phyloP scores from a whole-genome alignment of 1,140 invertebrate genomes.

The Ptiloglossa arizonensis region DNA sequence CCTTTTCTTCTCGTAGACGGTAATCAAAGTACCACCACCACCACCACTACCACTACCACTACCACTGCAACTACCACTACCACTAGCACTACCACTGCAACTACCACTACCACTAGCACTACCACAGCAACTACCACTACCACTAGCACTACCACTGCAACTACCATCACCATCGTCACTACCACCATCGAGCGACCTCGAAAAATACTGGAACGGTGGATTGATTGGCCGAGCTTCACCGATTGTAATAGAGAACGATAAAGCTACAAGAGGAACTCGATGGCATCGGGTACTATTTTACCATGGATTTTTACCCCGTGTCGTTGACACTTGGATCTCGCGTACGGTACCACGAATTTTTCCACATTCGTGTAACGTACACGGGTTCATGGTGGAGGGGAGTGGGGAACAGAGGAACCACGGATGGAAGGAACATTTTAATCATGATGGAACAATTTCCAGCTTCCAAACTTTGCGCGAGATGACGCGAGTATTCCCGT shows the following conservation, averaged over 20 bases:
- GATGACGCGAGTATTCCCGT: background rate
- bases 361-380: background rate
- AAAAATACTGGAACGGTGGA: constrained; percentile 2
- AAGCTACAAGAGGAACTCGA: background rate
- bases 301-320: background rate
- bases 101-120: too few relatives aligned
- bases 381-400: background rate
- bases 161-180: too few relatives aligned
- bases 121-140: too few relatives aligned
- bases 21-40: constrained; percentile 53
- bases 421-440: constrained; percentile 25
- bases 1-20: constrained; percentile 35
- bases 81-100: too few relatives aligned
- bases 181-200: background rate
- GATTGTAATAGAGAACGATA: background rate
- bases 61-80: too few relatives aligned
- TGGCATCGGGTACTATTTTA: background rate
- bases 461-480: constrained; percentile 11
- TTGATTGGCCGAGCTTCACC: constrained; percentile 18
- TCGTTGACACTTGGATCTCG: too few relatives aligned
- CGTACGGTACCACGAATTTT: background rate
- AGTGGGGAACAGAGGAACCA: background rate
- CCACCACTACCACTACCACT: too few relatives aligned
- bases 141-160: too few relatives aligned
- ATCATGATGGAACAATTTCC: constrained; percentile 42